Evolutionary conservation across 2,113 vertebrate species (phyloP).

Genomic region (Phaetusa simplex): DNA sequence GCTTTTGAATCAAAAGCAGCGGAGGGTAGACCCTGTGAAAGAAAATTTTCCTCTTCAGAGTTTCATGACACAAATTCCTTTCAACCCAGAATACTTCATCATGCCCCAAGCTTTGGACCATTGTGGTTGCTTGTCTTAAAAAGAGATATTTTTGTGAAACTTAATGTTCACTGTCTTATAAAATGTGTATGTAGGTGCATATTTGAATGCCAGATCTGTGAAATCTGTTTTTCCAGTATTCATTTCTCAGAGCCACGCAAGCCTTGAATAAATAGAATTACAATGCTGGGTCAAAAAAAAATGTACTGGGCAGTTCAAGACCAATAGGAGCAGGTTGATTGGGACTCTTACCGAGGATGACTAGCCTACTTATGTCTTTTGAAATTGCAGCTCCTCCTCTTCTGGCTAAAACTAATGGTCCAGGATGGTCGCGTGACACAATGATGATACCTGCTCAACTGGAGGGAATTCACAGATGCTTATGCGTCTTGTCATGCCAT

Average conservation of each 20-base stretch:
- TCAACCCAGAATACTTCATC: not conserved
- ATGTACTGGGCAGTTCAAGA: not conserved
- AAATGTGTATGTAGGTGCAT: not conserved
- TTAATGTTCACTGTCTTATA: not conserved
- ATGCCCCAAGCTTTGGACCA: not conserved
- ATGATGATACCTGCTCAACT: not conserved
- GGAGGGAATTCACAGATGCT: not conserved
- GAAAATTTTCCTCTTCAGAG: not conserved
- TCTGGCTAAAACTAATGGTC: not conserved
- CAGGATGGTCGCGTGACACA: not conserved
- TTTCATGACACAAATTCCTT: constrained; percentile 17
- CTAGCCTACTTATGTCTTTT: not conserved
- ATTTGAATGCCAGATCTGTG: not conserved
- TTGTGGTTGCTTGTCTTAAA: not conserved
- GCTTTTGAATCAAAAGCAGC: constrained; percentile 14
- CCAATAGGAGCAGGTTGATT: not conserved
- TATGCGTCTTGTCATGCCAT: not conserved
- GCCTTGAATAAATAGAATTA: not conserved
- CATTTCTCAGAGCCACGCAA: not conserved
- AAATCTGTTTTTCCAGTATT: not conserved
- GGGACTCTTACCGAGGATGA: not conserved
- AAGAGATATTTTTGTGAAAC: not conserved
- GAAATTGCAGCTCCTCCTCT: not conserved
- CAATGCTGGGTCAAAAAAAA: not conserved
- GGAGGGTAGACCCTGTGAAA: not conserved